These are phyloP conservation scores for Sylvia borin DNA, from an alignment of 2,797 vertebrate species.

Conservation along the genomic window DNA sequence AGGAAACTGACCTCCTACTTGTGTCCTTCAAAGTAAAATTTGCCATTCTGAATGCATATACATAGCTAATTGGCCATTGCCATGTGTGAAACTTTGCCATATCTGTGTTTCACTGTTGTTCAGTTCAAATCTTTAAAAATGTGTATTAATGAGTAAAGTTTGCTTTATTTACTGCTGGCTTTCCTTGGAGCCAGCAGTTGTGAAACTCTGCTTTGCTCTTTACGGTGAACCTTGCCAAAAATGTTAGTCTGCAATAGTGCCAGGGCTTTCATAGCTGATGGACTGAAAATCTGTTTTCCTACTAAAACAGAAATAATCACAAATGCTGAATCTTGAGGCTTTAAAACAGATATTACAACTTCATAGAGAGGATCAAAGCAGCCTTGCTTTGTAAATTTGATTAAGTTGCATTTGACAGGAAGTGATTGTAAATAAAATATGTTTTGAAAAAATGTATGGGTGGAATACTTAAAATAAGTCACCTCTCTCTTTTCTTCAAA, in stretches of 20 bases:
- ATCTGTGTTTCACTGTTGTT: not conserved
- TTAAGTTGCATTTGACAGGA: not conserved
- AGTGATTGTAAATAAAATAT: not conserved
- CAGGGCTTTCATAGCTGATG: not conserved
- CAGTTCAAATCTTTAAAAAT: not conserved
- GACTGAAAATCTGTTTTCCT: conserved; percentile 30
- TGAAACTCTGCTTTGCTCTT: conserved; percentile 14
- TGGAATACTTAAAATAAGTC: not conserved
- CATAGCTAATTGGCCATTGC: not conserved
- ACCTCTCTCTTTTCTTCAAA: not conserved
- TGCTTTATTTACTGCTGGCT: not conserved
- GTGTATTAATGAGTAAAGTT: not conserved
- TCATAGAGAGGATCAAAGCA: not conserved
- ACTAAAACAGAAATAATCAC: conserved; percentile 1
- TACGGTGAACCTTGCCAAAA: not conserved
- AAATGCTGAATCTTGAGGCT: not conserved
- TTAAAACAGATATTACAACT: not conserved
- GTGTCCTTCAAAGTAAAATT: not conserved
- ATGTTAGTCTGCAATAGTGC: not conserved
- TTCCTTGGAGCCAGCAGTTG: not conserved
- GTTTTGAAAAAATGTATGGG: not conserved
- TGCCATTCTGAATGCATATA: not conserved
- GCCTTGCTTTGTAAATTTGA: not conserved
- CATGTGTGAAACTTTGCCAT: not conserved
- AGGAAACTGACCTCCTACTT: not conserved